phyloP scores from a whole-genome alignment of 2,797 vertebrate genomes.

The Urocyon cinereoargenteus region DNA sequence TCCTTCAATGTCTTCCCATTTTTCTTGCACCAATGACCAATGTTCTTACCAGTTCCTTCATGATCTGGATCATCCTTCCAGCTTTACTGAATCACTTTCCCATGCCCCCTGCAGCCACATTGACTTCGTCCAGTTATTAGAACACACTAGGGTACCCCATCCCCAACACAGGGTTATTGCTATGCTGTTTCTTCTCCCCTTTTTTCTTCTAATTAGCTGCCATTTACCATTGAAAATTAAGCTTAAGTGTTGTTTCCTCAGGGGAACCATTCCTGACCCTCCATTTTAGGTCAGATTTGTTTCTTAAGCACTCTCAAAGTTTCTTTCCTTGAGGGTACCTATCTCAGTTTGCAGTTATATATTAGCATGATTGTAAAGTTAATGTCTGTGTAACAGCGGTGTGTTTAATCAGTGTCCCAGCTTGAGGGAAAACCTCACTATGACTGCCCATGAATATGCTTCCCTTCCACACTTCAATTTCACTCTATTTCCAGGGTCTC shows the following conservation, averaged over 20 bases:
- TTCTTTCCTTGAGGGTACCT: neutral
- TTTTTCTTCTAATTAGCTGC: neutral
- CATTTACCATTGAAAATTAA: neutral
- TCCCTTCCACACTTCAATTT: neutral
- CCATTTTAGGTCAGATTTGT: neutral
- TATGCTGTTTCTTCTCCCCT: no score
- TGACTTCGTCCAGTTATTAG: neutral
- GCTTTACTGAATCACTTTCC: neutral
- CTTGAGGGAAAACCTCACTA: neutral
- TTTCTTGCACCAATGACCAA: neutral
- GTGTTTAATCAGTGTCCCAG: neutral
- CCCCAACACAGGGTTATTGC: no score
- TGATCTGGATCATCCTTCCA: neutral
- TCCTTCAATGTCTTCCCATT: neutral
- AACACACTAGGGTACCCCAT: neutral
- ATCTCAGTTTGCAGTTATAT: neutral
- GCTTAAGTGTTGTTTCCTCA: neutral
- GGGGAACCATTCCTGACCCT: neutral
- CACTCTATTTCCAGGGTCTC: neutral
- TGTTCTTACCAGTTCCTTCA: neutral
- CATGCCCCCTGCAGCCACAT: neutral
- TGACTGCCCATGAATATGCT: neutral
- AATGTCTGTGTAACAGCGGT: neutral
- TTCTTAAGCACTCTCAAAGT: neutral
- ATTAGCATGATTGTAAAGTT: neutral